phyloP scores from a whole-genome alignment of 1,140 invertebrate genomes.

The Wasmannia auropunctata region DNA sequence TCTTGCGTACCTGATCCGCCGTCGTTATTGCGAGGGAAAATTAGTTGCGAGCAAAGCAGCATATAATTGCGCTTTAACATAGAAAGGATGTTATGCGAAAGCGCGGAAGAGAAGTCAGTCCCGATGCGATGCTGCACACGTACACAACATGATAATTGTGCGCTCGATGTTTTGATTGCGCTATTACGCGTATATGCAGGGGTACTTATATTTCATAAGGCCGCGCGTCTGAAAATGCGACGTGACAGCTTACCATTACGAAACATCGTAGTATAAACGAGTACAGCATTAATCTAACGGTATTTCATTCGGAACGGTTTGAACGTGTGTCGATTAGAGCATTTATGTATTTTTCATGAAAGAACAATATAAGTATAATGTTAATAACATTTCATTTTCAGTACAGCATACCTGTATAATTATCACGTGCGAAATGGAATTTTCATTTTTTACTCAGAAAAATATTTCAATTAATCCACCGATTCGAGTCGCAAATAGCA shows the following conservation, averaged over 20 bases:
- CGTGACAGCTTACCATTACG: slow-evolving; percentile 44
- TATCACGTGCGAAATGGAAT: not conserved
- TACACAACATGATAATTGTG: slow-evolving; percentile 37
- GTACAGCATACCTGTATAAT: no score
- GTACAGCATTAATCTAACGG: slow-evolving; percentile 5
- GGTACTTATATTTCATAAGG: slow-evolving; percentile 50
- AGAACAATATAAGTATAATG: not conserved
- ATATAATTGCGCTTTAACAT: slow-evolving; percentile 31
- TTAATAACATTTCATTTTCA: not conserved
- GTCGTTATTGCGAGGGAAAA: slow-evolving; percentile 4
- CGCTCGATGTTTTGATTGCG: slow-evolving; percentile 50
- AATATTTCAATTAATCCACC: not conserved
- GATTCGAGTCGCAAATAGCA: not conserved
- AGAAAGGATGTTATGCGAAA: slow-evolving; percentile 40
- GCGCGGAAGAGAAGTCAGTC: slow-evolving; percentile 32
- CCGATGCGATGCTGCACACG: not conserved
- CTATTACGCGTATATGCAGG: slow-evolving; percentile 19
- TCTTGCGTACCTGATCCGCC: not conserved
- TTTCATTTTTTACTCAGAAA: not conserved
- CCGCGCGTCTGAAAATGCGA: slow-evolving; percentile 14
- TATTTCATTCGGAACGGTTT: not conserved
- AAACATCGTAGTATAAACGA: not conserved
- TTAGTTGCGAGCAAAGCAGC: slow-evolving; percentile 28
- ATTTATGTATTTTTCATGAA: not conserved
- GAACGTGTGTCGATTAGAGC: not conserved